Base-by-base conservation (phyloP, 2,797 vertebrate genomes). In the Emys orbicularis region DNA sequence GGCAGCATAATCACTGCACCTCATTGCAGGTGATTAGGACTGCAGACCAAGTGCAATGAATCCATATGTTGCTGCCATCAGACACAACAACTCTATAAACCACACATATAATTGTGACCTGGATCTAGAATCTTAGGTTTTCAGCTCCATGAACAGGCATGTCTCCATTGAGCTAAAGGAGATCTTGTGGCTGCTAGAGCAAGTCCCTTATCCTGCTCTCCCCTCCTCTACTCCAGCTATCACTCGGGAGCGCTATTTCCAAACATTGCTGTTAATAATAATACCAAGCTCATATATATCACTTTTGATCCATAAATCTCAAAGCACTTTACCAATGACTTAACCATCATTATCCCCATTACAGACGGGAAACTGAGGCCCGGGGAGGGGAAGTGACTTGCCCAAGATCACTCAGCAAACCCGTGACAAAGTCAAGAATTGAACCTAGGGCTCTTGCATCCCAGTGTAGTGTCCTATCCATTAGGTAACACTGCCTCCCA, bases 1-100 rank as follows among this genome's bases (percentile, higher is more conserved):
- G 53, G 44, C 44, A 59, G 72, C 52, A 4, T 5, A 13, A 16
- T 80, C 50, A 37, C 13, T 37, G 50, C 6, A 53, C 19, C 12
- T 12, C 19, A 44, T 19, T 59, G 31, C 56, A 49, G 10, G 3
- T n/a, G 57, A 47, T 34, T 49, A 6, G 49, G 41, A 50, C 0
- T 0, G 9, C 29, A 5, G 0, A 53, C 37, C 10, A 1, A 0
- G 23, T 1, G 15, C 41, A 5, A n/a, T 4, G 2, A 65, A 50
- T 29, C 27, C 74, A 47, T 77, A 29, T 47, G 4, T 7, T 16
- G 44, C 27, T 27, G 74, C 27, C 44, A 47, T 8, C 74, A 9
- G 74, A 44, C 41, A 47, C 41, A 47, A 49, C 25, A 27, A 27
- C 41, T 27, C 15, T 49, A 77, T 47, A 77, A 27, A 15, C 27